phyloP scores from a whole-genome alignment of 2,888 invertebrate genomes.

The Noctuana brunneofusca region DNA sequence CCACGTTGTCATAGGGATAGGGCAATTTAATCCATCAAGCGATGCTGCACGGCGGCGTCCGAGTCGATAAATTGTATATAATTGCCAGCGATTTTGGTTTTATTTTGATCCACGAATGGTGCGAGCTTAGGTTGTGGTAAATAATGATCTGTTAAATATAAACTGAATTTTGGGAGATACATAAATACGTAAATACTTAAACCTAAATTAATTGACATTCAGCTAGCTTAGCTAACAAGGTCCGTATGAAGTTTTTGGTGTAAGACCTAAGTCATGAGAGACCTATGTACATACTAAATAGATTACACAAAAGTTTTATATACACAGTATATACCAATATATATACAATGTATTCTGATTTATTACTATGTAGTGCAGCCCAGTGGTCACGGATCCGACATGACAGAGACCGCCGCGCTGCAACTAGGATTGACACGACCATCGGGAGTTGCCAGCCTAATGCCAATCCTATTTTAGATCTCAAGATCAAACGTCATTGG shows the following conservation, averaged over 20 bases:
- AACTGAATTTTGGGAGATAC: slow-evolving; percentile 38
- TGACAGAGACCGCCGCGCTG: slow-evolving; percentile 39
- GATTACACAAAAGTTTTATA: no score
- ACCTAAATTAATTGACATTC: no score
- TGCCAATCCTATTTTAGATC: slow-evolving; percentile 73
- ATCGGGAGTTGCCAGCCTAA: slow-evolving; percentile 61
- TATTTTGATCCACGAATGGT: slow-evolving; percentile 66
- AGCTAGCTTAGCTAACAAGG: background rate
- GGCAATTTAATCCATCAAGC: slow-evolving; percentile 84
- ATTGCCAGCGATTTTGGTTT: slow-evolving; percentile 76
- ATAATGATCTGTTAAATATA: slow-evolving; percentile 3
- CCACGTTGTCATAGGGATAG: slow-evolving; percentile 81
- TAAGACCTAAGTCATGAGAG: no score
- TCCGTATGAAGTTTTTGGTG: slow-evolving; percentile 43
- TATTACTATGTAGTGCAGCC: slow-evolving; percentile 28
- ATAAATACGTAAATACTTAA: background rate
- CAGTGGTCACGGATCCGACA: slow-evolving; percentile 33
- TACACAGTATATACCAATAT: no score
- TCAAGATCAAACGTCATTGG: slow-evolving; percentile 52
- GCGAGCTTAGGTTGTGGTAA: slow-evolving; percentile 57
- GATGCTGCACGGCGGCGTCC: slow-evolving; percentile 65
- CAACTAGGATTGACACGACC: slow-evolving; percentile 74
- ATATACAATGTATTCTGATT: no score
- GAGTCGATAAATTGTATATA: slow-evolving; percentile 79
- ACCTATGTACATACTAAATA: no score